These are phyloP conservation scores for Tenthredo notha DNA, from an alignment of 2,888 invertebrate genomes.

Conservation along the genomic window DNA sequence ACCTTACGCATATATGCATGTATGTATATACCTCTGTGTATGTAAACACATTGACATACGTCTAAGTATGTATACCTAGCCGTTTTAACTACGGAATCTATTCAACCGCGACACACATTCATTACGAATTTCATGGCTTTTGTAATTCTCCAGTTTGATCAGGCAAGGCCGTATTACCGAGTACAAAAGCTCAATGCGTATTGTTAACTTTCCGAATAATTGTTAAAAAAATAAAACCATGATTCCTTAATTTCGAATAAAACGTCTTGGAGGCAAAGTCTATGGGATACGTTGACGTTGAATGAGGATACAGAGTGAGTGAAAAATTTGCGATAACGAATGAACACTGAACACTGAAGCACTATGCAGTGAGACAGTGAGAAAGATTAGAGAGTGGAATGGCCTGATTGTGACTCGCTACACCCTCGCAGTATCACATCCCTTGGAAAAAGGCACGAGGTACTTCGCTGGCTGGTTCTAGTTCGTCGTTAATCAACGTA, in stretches of 20 bases:
- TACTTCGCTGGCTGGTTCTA: background rate
- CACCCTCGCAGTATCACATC: conserved; percentile 31
- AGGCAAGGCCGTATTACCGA: background rate
- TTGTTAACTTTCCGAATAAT: background rate
- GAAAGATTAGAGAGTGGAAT: conserved; percentile 33
- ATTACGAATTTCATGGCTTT: background rate
- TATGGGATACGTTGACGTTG: background rate
- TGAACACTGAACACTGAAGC: background rate
- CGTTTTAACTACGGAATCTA: conserved; percentile 2
- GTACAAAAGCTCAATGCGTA: background rate
- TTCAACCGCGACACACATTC: conserved; percentile 1
- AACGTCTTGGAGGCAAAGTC: background rate
- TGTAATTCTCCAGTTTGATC: background rate
- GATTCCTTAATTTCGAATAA: background rate
- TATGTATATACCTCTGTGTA: background rate
- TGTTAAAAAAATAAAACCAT: background rate
- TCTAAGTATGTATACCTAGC: background rate
- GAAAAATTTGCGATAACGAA: conserved; percentile 35
- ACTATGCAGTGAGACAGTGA: conserved; percentile 7
- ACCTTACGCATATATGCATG: background rate
- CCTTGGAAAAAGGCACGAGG: conserved; percentile 37
- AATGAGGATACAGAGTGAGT: background rate
- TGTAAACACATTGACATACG: background rate
- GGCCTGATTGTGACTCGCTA: conserved; percentile 21
- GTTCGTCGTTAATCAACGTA: conserved; percentile 41